Evolutionary conservation across 1,140 invertebrate genomes (phyloP), one percentile per base, ranked within the genome.

Genomic region (Pseudomyrmex flavicornis): DNA sequence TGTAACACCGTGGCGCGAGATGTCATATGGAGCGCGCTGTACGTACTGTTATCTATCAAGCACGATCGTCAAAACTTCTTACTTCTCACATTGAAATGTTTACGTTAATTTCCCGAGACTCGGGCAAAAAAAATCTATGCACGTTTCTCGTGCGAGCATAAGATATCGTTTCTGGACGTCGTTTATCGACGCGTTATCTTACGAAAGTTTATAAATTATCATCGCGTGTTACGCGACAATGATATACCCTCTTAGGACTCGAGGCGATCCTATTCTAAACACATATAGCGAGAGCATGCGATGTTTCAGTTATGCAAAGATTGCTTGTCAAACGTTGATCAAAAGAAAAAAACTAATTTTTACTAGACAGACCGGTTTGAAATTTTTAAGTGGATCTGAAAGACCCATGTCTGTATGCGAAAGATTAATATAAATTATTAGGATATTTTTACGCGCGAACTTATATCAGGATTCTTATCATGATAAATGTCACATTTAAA

Each of bases 1-100:
- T 69, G 20, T 15, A 26, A 7, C 44, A 35, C 35, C 35, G 35
- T 56, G 20, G 15, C 17, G 50, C 52, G 26, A 77, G 26, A 26
- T 5, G 20, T 58, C 48, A 50, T 59, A 8, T 59, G 22, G 54
- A 70, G 70, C 54, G 44, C 15, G 5, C 52, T 59, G 35, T 26
- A 26, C 26, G n/a, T 50, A 61, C 59, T 52, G 50, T 79, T 79
- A 79, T 69, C 35, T 58, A 26, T 80, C 66, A 26, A 35, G 48
- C 63, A 79, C 65, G 65, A n/a, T 70, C 54, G 76, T 80, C 76
- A 70, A 59, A 52, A 79, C 70, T 80, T 79, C 65, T 70, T 69
- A 70, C 76, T 59, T 70, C 76, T 44, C 66, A 80, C 76, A 80
- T 80, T 22, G 20, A 70, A 80, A 59, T 66, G 44, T 70, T 80